Conservation (phyloP, 2,797 vertebrate species). For the Pseudochaenichthys georgianus region DNA sequence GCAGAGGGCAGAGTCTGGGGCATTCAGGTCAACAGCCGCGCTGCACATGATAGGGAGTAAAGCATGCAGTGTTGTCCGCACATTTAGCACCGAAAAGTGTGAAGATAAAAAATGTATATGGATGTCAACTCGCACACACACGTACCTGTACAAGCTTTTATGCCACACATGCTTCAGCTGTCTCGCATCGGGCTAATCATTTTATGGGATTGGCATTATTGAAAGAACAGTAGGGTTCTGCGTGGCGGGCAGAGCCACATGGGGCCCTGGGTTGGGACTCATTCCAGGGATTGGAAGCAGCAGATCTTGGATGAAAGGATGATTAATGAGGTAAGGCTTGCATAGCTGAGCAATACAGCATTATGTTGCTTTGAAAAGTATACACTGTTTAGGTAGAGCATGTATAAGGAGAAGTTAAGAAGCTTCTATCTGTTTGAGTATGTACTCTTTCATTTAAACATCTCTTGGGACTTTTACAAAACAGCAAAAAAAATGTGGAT, state of each 20-base stretch:
- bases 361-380: conserved; percentile 15
- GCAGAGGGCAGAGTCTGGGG: conserved; percentile 64
- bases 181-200: conserved; percentile 1
- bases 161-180: conserved; percentile 18
- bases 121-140: conserved; percentile 22
- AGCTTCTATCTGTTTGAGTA: neutral
- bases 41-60: conserved; percentile 47
- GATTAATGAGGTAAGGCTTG: conserved; percentile 77
- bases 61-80: conserved; percentile 27
- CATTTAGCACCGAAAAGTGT: conserved; percentile 37
- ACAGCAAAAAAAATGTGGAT: neutral
- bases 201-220: conserved; percentile 34
- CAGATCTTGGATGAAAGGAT: conserved; percentile 56
- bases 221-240: conserved; percentile 23
- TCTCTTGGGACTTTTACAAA: neutral
- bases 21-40: conserved; percentile 73
- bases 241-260: conserved; percentile 40
- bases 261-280: conserved; percentile 71
- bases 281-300: conserved; percentile 64
- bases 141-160: conserved; percentile 7
- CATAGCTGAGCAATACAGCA: conserved; percentile 5
- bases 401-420: neutral
- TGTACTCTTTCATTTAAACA: neutral
- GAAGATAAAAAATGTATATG: conserved; percentile 38
- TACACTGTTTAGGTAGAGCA: neutral